A percentile compares a stretch with the other conserved stretches of the same genome.
These are phyloP conservation scores for Microplitis deprimator DNA, from an alignment of 2,888 invertebrate species.

Conservation along the genomic window DNA sequence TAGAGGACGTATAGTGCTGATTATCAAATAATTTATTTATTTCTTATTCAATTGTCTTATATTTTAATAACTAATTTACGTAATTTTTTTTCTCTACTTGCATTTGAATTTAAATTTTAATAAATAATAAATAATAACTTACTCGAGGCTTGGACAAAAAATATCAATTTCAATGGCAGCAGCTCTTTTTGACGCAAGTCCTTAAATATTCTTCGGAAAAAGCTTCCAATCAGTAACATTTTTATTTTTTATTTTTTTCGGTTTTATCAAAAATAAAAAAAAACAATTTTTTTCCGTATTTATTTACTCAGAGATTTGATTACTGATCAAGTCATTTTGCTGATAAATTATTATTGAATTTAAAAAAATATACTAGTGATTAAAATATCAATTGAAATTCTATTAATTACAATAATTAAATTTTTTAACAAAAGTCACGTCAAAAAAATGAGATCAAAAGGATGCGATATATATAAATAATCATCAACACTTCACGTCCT, in stretches of 20 bases:
- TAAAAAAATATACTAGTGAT: too few relatives aligned
- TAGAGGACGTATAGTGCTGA: constrained; percentile 83
- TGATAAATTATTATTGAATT: too few relatives aligned
- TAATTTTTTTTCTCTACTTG: neutral
- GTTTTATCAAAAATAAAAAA: neutral
- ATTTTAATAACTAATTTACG: neutral
- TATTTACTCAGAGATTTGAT: neutral
- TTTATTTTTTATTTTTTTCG: constrained; percentile 56
- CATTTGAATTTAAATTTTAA: neutral
- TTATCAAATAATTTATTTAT: constrained; percentile 21
- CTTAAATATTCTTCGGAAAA: constrained; percentile 78
- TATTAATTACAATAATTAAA: too few relatives aligned
- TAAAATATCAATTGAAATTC: too few relatives aligned
- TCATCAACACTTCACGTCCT: constrained; percentile 10
- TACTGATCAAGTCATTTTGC: neutral
- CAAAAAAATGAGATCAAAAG: constrained; percentile 4
- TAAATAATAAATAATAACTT: constrained; percentile 69
- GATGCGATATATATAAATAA: constrained; percentile 16
- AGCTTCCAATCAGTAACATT: constrained; percentile 77
- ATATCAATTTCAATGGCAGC: constrained; percentile 81
- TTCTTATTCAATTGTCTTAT: neutral
- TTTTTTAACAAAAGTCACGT: neutral
- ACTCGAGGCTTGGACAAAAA: constrained; percentile 86
- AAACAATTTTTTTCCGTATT: neutral
- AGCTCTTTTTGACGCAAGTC: constrained; percentile 82